These are phyloP conservation scores for Stictocephala bisonia DNA, from an alignment of 2,888 invertebrate species.

Conservation along the genomic window DNA sequence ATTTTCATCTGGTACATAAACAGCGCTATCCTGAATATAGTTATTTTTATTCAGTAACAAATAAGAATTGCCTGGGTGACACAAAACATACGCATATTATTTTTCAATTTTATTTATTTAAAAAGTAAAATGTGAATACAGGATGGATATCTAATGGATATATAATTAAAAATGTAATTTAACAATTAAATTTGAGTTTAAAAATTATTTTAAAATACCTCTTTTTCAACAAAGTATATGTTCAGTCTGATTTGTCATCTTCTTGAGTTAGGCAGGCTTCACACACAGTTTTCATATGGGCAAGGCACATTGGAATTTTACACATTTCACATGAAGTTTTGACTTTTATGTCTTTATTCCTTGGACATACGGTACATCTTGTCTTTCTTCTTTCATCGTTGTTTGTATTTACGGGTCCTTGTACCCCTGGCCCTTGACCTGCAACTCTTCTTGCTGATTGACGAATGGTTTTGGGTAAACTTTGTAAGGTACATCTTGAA, in stretches of 20 bases:
- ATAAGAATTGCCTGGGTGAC: too few relatives aligned
- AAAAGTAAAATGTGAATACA: too few relatives aligned
- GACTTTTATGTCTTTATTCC: conserved; percentile 25
- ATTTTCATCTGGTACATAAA: too few relatives aligned
- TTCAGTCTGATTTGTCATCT: background rate
- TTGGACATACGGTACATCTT: conserved; percentile 29
- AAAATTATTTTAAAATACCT: too few relatives aligned
- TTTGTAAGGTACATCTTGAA: background rate
- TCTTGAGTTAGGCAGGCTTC: conserved; percentile 23
- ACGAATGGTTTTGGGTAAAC: conserved; percentile 12
- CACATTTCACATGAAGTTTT: conserved; percentile 25
- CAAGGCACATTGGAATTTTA: conserved; percentile 22
- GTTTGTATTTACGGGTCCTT: background rate
- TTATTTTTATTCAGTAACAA: too few relatives aligned
- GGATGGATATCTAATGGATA: too few relatives aligned
- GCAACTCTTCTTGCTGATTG: conserved; percentile 30
- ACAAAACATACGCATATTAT: too few relatives aligned
- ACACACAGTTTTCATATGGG: conserved; percentile 34
- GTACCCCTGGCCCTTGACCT: background rate
- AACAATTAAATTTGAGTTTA: too few relatives aligned
- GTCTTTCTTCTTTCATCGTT: background rate
- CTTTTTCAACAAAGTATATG: too few relatives aligned
- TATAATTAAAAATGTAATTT: too few relatives aligned
- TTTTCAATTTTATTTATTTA: too few relatives aligned
- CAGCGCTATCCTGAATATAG: too few relatives aligned